Conservation (phyloP, 2,888 invertebrate genomes). For the Microplitis deprimator region DNA sequence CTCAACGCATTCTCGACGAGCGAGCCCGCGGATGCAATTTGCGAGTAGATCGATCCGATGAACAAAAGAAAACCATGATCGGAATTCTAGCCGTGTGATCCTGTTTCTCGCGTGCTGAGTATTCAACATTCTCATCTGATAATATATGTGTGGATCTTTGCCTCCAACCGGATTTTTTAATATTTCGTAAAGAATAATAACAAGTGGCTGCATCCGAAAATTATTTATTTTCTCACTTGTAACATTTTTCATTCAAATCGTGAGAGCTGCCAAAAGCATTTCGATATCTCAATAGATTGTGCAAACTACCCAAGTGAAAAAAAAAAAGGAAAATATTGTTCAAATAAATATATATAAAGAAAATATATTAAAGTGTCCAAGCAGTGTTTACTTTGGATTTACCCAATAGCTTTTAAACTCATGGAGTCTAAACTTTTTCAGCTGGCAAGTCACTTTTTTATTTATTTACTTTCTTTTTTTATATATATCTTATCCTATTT, state of each 20-base stretch:
- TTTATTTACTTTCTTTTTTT: not conserved
- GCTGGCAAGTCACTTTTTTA: constrained; percentile 35
- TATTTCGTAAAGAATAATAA: constrained; percentile 9
- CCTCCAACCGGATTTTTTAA: not conserved
- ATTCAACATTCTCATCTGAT: not conserved
- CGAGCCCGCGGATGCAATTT: constrained; percentile 20
- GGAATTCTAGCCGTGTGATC: constrained; percentile 19
- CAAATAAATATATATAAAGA: not conserved
- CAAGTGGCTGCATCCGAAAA: not conserved
- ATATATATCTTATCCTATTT: constrained; percentile 6
- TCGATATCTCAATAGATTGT: not conserved
- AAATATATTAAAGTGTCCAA: constrained; percentile 16
- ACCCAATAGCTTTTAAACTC: constrained; percentile 5
- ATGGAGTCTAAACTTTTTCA: constrained; percentile 31
- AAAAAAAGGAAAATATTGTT: not conserved
- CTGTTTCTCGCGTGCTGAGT: constrained; percentile 18
- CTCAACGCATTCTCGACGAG: not conserved
- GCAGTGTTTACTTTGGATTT: constrained; percentile 2
- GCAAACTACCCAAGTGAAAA: not conserved
- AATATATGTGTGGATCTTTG: not conserved
- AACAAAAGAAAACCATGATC: constrained; percentile 20
- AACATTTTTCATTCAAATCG: too few relatives aligned
- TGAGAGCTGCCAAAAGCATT: not conserved
- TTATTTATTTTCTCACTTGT: too few relatives aligned
- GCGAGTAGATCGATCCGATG: constrained; percentile 19